Percentiles rank a stretch among this genome's conserved stretches.
phyloP scores from a whole-genome alignment of 2,797 vertebrate genomes.

The Gymnopithys bicolor region DNA sequence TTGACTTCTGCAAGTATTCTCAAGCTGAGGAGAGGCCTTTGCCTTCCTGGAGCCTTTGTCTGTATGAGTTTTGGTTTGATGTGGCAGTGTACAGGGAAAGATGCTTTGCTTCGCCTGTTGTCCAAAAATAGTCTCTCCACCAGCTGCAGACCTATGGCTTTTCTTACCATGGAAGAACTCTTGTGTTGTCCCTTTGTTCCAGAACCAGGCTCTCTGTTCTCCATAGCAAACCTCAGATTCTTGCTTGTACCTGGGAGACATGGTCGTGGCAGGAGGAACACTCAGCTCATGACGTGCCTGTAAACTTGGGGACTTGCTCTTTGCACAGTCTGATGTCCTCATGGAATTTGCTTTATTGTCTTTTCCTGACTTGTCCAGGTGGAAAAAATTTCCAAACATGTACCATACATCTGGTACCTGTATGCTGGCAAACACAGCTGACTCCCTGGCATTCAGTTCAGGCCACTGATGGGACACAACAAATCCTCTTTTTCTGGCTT shows the following conservation, averaged over 20 bases:
- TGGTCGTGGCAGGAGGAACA: neutral
- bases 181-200: neutral
- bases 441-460: neutral
- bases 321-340: neutral
- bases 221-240: neutral
- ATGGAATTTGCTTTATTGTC: neutral
- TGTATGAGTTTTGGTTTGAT: neutral
- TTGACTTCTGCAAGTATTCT: neutral
- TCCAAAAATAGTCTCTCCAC: neutral
- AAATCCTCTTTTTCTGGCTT: neutral
- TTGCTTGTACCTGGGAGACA: neutral
- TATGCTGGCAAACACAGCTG: neutral
- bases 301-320: neutral
- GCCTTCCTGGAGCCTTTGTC: neutral
- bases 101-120: neutral
- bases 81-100: neutral
- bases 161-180: neutral
- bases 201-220: neutral
- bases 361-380: neutral
- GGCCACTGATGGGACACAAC: neutral
- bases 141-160: neutral
- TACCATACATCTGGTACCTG: no score
- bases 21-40: neutral
- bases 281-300: neutral
- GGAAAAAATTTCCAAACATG: neutral